phyloP scores from a whole-genome alignment of 2,797 vertebrate species.

The Thunnus albacares region DNA sequence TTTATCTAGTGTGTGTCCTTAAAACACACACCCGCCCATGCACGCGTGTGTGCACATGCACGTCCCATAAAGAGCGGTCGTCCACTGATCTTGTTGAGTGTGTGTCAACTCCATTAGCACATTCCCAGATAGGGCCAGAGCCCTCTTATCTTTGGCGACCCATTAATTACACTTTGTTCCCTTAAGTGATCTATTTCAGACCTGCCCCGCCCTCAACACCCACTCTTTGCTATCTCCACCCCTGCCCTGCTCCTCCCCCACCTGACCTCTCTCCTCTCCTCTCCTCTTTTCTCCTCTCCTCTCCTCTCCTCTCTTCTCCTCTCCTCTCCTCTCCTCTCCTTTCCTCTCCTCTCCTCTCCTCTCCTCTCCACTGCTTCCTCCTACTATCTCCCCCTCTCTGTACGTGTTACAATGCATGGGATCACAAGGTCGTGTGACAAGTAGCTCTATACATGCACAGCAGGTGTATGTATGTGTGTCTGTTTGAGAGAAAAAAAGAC shows the following conservation, averaged over 20 bases:
- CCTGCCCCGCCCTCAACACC: constrained; percentile 83
- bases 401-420: constrained; percentile 45
- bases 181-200: constrained; percentile 92
- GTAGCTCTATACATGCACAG: constrained; percentile 43
- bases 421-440: constrained; percentile 68
- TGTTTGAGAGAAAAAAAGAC: constrained; percentile 34
- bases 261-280: constrained; percentile 63
- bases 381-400: constrained; percentile 7
- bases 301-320: constrained; percentile 8
- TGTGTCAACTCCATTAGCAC: constrained; percentile 90
- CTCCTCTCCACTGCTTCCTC: not conserved
- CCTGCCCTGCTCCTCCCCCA: constrained; percentile 75
- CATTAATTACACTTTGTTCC: constrained; percentile 93
- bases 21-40: constrained; percentile 54
- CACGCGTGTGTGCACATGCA: not conserved
- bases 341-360: constrained; percentile 13
- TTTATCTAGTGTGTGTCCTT: constrained; percentile 69
- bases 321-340: constrained; percentile 29
- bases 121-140: constrained; percentile 89
- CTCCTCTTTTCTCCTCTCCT: constrained; percentile 30
- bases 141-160: constrained; percentile 88
- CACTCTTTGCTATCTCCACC: constrained; percentile 80
- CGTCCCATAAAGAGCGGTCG: constrained; percentile 64
- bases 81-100: constrained; percentile 84
- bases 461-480: constrained; percentile 28